Percentiles rank a stretch among this genome's conserved stretches.
Evolutionary conservation across 1,140 invertebrate species (phyloP).

Genomic region (Drosophila trapezifrons): DNA sequence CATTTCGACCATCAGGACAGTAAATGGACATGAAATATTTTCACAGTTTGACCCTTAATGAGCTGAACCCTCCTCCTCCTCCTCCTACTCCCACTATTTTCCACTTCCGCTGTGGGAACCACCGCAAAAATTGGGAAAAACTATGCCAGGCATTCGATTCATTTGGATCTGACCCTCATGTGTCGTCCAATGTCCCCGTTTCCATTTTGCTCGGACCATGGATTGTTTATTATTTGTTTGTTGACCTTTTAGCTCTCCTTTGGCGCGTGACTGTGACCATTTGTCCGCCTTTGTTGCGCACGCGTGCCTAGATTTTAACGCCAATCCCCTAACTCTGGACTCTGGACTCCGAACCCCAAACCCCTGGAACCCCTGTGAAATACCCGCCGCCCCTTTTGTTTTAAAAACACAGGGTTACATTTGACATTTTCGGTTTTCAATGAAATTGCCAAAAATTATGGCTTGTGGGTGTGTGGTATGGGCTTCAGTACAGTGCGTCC

Average conservation of each 20-base stretch:
- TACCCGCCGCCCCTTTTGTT: constrained; percentile 19
- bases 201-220: constrained; percentile 29
- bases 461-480: constrained; percentile 16
- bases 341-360: background rate
- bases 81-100: too few relatives aligned
- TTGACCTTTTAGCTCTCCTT: constrained; percentile 49
- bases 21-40: constrained; percentile 49
- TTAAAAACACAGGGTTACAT: constrained; percentile 10
- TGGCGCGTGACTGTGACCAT: constrained; percentile 56
- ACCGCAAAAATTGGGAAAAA: constrained; percentile 37
- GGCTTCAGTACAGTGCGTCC: background rate
- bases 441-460: constrained; percentile 60
- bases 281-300: constrained; percentile 51
- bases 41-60: constrained; percentile 53
- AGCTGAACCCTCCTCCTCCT: constrained; percentile 4
- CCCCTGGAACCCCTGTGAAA: background rate
- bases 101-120: constrained; percentile 25
- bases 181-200: background rate
- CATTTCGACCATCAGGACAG: constrained; percentile 40
- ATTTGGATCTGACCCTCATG: constrained; percentile 17
- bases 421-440: constrained; percentile 42
- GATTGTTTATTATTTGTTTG: constrained; percentile 53
- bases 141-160: constrained; percentile 9
- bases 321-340: background rate
- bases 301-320: constrained; percentile 41